Percentiles rank a stretch among this genome's conserved stretches.
Conservation (phyloP, 92 coral and sea anemone genomes). For the Zoanthus sociatus region DNA sequence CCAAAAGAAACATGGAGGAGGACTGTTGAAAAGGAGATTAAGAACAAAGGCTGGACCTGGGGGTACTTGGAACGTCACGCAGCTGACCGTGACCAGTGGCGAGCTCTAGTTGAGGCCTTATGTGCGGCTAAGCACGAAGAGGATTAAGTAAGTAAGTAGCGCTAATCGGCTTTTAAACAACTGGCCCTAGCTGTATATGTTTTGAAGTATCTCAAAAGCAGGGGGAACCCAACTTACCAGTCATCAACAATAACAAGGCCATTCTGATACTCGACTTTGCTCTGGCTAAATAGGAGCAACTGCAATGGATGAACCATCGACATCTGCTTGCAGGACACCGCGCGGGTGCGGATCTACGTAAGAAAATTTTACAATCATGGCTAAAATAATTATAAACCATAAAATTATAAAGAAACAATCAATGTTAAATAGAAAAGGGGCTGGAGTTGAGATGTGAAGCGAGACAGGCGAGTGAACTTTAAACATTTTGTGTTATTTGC, state of each 20-base stretch:
- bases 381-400: background rate
- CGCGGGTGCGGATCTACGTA: constrained; percentile 91
- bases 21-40: too few species aligned
- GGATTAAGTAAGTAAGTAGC: too few species aligned
- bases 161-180: background rate
- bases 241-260: constrained; percentile 86
- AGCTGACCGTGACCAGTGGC: too few species aligned
- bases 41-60: too few species aligned
- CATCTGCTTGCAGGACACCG: constrained; percentile 99
- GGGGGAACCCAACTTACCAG: constrained; percentile 68
- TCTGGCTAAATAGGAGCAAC: constrained; percentile 85
- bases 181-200: background rate
- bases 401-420: background rate
- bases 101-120: too few species aligned
- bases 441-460: too few species aligned
- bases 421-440: too few species aligned
- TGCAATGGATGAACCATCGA: constrained; percentile 98
- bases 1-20: too few species aligned
- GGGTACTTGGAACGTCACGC: too few species aligned
- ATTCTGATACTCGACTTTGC: constrained; percentile 86
- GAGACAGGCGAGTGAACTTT: too few species aligned
- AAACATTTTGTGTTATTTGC: background rate
- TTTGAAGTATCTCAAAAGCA: background rate
- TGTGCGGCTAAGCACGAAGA: too few species aligned
- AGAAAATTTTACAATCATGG: background rate